These are phyloP conservation scores for Papilio machaon DNA, from an alignment of 1,140 invertebrate species.

Conservation along the genomic window DNA sequence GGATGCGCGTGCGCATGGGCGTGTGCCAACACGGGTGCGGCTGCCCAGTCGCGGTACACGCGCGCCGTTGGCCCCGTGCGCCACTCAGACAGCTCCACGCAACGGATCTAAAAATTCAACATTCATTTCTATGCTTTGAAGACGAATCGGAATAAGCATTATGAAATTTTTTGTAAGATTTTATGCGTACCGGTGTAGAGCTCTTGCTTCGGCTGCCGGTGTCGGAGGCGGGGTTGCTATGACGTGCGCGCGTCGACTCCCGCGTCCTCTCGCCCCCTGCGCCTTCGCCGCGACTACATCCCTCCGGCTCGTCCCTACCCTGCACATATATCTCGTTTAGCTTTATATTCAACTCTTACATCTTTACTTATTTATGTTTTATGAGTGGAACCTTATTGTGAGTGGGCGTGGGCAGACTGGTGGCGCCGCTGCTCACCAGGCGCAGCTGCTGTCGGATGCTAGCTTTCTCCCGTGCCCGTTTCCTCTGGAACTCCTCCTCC, in stretches of 20 bases:
- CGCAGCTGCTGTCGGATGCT: conserved; percentile 88
- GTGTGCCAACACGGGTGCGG: conserved; percentile 55
- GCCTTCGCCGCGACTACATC: conserved; percentile 82
- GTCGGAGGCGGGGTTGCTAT: conserved; percentile 73
- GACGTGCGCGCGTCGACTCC: conserved; percentile 53
- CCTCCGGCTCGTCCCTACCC: conserved; percentile 85
- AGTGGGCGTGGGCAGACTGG: conserved; percentile 62
- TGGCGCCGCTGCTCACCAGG: conserved; percentile 83
- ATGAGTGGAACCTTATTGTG: conserved; percentile 57
- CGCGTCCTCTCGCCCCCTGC: conserved; percentile 53
- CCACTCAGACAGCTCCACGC: conserved; percentile 73
- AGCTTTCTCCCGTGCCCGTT: conserved; percentile 88
- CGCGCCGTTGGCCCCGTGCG: conserved; percentile 58
- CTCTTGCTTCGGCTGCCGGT: conserved; percentile 73
- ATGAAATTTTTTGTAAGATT: too few species aligned
- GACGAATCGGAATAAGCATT: too few species aligned
- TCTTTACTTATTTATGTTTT: neutral
- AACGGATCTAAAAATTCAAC: conserved; percentile 55
- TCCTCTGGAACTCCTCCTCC: conserved; percentile 89
- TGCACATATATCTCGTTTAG: conserved; percentile 43
- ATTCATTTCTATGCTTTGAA: too few species aligned
- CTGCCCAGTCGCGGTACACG: conserved; percentile 75
- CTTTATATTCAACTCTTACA: neutral
- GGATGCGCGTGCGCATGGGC: conserved; percentile 75
- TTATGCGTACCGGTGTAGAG: conserved; percentile 55